Conservation (phyloP, 2,113 vertebrate genomes). For the Poeciliopsis retropinna region DNA sequence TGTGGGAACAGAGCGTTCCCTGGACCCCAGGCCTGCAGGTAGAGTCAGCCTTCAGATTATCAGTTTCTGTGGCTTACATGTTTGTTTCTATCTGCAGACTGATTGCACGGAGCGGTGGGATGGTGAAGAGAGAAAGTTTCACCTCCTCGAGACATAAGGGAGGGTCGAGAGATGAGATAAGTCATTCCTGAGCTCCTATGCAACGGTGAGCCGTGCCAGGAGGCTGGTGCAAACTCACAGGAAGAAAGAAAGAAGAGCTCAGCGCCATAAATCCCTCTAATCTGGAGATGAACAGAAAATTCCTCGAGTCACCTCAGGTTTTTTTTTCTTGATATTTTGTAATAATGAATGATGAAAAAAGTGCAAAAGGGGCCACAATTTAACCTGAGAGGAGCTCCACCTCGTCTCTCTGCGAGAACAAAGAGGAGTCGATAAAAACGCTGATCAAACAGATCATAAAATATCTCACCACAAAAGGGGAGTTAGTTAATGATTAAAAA, state of each 20-base stretch:
- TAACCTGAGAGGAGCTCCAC: not conserved
- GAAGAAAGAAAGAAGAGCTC: conserved; percentile 23
- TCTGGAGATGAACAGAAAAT: conserved; percentile 18
- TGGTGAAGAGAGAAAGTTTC: conserved; percentile 17
- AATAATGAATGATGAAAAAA: conserved; percentile 33
- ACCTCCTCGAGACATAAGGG: conserved; percentile 25
- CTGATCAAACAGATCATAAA: no score
- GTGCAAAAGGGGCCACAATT: not conserved
- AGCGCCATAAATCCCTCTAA: conserved; percentile 37
- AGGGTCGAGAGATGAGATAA: conserved; percentile 52
- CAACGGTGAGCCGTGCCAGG: conserved; percentile 42
- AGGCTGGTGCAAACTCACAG: conserved; percentile 43
- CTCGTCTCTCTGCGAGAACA: not conserved
- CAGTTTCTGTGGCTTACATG: no score
- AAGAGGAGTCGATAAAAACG: not conserved
- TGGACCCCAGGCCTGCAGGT: conserved; percentile 29
- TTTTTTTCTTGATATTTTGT: conserved; percentile 5
- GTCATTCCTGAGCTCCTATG: conserved; percentile 66
- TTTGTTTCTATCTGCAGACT: not conserved
- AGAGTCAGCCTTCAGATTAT: no score
- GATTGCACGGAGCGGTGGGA: conserved; percentile 7
- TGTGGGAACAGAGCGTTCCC: not conserved
- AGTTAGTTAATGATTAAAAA: no score
- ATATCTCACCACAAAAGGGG: no score
- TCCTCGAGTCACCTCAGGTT: not conserved